These are phyloP conservation scores for Alces alces DNA, from an alignment of 2,113 vertebrate genomes.

Conservation along the genomic window DNA sequence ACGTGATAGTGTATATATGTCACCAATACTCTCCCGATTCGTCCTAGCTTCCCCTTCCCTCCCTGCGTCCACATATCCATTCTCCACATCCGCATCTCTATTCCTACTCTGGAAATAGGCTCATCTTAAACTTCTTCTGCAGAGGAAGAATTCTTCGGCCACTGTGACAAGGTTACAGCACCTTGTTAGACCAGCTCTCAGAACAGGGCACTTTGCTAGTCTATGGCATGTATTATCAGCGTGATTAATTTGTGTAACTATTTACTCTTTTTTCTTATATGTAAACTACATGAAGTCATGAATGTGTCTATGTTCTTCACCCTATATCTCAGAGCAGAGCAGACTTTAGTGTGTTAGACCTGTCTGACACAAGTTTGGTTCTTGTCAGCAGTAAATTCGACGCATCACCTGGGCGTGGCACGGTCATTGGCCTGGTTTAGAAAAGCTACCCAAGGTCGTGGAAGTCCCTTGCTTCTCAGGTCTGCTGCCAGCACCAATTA, in stretches of 20 bases:
- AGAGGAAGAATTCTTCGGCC: neutral
- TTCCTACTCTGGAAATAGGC: neutral
- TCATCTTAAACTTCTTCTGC: neutral
- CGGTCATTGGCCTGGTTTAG: neutral
- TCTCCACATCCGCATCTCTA: neutral
- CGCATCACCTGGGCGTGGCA: rapidly evolving
- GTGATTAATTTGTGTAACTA: neutral
- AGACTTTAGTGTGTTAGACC: neutral
- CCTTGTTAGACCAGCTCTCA: neutral
- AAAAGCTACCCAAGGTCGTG: neutral
- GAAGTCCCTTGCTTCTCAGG: neutral
- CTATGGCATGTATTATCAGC: neutral
- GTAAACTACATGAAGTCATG: neutral
- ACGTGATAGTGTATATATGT: neutral
- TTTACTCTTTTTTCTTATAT: neutral
- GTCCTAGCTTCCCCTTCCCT: neutral
- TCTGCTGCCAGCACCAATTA: neutral
- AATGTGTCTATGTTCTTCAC: neutral
- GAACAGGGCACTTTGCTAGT: neutral
- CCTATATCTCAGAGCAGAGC: neutral
- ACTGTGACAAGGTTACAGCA: neutral
- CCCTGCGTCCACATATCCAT: neutral
- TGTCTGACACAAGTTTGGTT: neutral
- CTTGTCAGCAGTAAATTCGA: neutral
- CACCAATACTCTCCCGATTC: neutral